These are phyloP conservation scores for Chrysolina americana DNA, from an alignment of 2,888 invertebrate species.

Conservation along the genomic window DNA sequence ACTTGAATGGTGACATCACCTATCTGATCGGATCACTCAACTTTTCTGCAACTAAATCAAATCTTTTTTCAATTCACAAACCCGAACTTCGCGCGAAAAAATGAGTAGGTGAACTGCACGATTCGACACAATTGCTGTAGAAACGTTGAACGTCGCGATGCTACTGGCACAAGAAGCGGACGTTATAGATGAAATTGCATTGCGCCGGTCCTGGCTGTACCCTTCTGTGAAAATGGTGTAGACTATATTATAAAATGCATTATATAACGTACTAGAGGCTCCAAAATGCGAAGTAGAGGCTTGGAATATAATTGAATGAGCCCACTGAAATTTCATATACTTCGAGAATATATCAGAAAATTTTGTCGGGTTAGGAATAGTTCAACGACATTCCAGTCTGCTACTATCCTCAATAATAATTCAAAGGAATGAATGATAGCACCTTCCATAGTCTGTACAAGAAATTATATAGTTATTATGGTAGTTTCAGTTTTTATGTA, in stretches of 20 bases:
- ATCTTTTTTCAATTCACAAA: slow-evolving; percentile 5
- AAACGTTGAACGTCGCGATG: slow-evolving; percentile 17
- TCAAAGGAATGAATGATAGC: too few species aligned
- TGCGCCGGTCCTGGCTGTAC: slow-evolving; percentile 14
- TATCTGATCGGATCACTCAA: too few species aligned
- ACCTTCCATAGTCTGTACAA: too few species aligned
- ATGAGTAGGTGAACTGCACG: background rate
- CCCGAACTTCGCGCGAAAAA: background rate
- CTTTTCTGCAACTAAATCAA: background rate
- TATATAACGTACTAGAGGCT: background rate
- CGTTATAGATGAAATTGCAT: slow-evolving; percentile 12
- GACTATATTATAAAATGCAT: slow-evolving; percentile 23
- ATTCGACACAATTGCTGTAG: background rate
- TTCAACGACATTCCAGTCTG: too few species aligned
- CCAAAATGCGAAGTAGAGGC: background rate
- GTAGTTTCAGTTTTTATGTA: too few species aligned
- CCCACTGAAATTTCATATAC: background rate
- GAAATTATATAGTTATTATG: too few species aligned
- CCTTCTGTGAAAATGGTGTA: slow-evolving; percentile 17
- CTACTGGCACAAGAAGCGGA: slow-evolving; percentile 22
- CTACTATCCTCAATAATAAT: too few species aligned
- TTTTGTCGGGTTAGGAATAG: background rate
- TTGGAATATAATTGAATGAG: background rate
- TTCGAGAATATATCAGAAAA: background rate
- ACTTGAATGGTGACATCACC: too few species aligned